Conservation (phyloP, 2,797 vertebrate genomes). For the Dendrocincla tyrannina region DNA sequence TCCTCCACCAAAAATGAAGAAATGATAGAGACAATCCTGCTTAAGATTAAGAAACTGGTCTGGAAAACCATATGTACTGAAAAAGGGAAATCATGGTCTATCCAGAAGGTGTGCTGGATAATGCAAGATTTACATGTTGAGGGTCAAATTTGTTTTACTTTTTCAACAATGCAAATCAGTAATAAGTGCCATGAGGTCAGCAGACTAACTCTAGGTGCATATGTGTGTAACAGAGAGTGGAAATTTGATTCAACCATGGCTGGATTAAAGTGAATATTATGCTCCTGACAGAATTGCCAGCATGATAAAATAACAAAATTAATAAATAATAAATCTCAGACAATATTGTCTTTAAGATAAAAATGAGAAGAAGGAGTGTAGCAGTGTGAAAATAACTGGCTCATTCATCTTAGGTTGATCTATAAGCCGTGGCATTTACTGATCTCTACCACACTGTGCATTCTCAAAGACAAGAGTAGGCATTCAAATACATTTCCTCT, state of each 20-base stretch:
- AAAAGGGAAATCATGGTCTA: background rate
- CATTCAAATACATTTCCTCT: background rate
- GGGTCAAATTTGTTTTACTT: background rate
- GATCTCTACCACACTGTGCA: background rate
- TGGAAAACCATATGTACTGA: background rate
- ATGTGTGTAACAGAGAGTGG: background rate
- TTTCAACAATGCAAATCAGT: background rate
- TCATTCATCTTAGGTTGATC: slow-evolving; percentile 38
- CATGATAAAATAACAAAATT: slow-evolving; percentile 5
- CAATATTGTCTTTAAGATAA: slow-evolving; percentile 5
- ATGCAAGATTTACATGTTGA: background rate
- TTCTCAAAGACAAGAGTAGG: background rate
- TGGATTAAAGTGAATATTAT: background rate
- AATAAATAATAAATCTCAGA: slow-evolving; percentile 6
- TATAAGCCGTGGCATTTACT: slow-evolving; percentile 19
- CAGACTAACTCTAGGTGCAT: background rate
- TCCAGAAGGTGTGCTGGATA: background rate
- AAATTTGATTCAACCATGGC: background rate
- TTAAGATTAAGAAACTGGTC: background rate
- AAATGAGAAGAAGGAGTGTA: background rate
- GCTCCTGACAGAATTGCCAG: background rate
- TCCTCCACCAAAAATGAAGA: background rate
- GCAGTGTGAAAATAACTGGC: slow-evolving; percentile 25
- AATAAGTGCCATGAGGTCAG: background rate
- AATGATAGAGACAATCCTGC: background rate